These are phyloP conservation scores for Coilia nasus DNA, from an alignment of 2,797 vertebrate species.

Conservation along the genomic window DNA sequence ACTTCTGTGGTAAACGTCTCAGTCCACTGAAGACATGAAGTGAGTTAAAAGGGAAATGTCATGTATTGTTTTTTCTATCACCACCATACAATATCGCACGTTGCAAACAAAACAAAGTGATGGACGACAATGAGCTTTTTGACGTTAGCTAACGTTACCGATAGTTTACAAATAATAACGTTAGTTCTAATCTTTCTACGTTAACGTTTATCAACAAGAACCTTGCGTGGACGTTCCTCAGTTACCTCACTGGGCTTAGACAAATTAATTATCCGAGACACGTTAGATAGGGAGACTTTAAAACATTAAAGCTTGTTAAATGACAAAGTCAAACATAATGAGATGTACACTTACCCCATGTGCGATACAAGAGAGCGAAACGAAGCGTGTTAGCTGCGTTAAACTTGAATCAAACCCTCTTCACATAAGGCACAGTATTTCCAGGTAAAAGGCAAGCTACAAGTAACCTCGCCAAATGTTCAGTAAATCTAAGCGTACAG, in stretches of 20 bases:
- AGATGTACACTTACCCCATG: slow-evolving; percentile 75
- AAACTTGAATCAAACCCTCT: slow-evolving; percentile 48
- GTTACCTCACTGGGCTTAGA: background rate
- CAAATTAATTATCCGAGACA: background rate
- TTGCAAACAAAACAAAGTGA: background rate
- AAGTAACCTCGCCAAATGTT: background rate
- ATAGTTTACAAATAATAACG: background rate
- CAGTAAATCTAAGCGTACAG: background rate
- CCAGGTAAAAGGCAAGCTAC: slow-evolving; percentile 9
- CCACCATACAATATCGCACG: background rate
- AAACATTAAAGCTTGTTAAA: background rate
- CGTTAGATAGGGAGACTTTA: background rate
- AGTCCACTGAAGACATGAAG: background rate
- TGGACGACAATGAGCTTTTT: background rate
- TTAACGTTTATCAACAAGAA: background rate
- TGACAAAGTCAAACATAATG: background rate
- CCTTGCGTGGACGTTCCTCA: background rate
- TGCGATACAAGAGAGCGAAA: slow-evolving; percentile 58
- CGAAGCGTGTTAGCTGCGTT: slow-evolving; percentile 37
- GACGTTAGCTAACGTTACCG: background rate
- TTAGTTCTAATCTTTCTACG: background rate
- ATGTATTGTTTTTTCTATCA: background rate
- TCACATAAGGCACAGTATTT: slow-evolving; percentile 57
- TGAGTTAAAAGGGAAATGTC: background rate
- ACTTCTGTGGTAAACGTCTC: background rate